phyloP scores from a whole-genome alignment of 2,797 vertebrate genomes.

The Tokudaia muenninki region DNA sequence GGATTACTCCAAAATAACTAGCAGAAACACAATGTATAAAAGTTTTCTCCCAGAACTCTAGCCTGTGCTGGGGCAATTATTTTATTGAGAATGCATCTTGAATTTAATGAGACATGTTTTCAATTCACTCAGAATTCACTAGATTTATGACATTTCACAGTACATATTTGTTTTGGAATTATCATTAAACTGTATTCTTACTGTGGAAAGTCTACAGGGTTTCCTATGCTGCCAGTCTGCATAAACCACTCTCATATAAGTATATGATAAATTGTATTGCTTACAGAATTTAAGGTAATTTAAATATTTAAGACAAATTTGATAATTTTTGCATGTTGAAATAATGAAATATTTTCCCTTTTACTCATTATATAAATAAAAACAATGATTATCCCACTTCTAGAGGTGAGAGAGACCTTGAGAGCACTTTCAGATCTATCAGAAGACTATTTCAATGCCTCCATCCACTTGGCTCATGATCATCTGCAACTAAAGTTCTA shows the following conservation, averaged over 20 bases:
- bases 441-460: background rate
- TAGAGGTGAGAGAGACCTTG: background rate
- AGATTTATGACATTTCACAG: background rate
- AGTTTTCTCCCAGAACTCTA: too few species aligned
- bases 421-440: background rate
- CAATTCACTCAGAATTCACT: background rate
- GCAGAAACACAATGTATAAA: rapidly evolving
- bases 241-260: background rate
- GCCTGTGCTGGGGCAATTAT: background rate
- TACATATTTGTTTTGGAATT: background rate
- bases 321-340: background rate
- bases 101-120: background rate
- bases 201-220: background rate
- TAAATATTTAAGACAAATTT: background rate
- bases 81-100: background rate
- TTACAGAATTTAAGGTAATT: background rate
- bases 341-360: background rate
- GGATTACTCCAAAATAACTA: background rate
- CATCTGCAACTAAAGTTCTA: background rate
- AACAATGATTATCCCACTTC: background rate
- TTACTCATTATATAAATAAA: background rate
- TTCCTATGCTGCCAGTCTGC: background rate
- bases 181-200: background rate
- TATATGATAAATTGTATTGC: background rate
- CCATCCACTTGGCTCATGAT: background rate